Conservation (phyloP, 2,888 invertebrate species). For the Diarsia rubi region DNA sequence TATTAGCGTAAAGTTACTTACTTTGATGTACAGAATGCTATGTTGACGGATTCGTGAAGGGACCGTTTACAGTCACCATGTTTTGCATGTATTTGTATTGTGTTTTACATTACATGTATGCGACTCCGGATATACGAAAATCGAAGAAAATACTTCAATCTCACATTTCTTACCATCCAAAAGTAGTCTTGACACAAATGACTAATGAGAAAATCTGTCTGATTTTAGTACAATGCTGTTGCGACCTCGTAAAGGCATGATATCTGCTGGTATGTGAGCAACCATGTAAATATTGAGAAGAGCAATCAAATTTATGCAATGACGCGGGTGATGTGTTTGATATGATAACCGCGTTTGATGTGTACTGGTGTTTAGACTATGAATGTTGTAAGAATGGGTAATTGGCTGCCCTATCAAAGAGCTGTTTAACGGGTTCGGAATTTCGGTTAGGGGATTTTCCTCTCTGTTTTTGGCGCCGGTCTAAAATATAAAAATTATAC, state of each 20-base stretch:
- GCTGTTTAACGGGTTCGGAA: background rate
- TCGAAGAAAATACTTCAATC: background rate
- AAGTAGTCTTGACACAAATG: background rate
- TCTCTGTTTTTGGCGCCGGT: background rate
- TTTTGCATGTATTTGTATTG: too few species aligned
- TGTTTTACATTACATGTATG: too few species aligned
- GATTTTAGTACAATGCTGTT: background rate
- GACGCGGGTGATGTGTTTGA: conserved; percentile 15
- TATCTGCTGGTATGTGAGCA: conserved; percentile 12
- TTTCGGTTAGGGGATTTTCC: background rate
- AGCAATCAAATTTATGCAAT: conserved; percentile 25
- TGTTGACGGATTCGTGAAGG: too few species aligned
- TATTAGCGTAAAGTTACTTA: too few species aligned
- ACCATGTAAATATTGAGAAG: conserved; percentile 40
- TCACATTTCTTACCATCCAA: background rate
- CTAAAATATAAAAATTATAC: background rate
- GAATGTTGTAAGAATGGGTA: background rate
- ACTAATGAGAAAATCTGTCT: background rate
- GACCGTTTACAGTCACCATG: too few species aligned
- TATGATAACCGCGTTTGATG: conserved; percentile 32
- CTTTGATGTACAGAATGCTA: too few species aligned
- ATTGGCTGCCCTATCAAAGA: background rate
- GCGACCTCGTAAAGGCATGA: background rate
- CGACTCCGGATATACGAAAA: background rate
- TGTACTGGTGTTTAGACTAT: conserved; percentile 30